These are phyloP conservation scores for Osmoderma eremita DNA, from an alignment of 2,888 invertebrate genomes.

Conservation along the genomic window DNA sequence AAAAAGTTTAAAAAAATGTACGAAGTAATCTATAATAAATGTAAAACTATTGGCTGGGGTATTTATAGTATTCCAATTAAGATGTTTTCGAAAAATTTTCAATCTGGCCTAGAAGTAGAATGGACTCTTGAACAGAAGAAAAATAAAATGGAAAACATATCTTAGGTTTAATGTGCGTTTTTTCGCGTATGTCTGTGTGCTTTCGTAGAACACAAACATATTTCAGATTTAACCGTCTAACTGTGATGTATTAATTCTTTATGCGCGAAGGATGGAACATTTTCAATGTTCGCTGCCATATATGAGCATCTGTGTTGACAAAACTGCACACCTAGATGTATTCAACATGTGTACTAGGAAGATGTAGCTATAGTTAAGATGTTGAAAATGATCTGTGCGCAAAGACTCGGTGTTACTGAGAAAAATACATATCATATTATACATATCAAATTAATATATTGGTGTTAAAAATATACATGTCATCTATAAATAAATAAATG, in stretches of 20 bases:
- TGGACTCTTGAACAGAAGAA: conserved; percentile 37
- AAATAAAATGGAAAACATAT: conserved; percentile 49
- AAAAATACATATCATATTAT: conserved; percentile 62
- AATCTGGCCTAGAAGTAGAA: conserved; percentile 59
- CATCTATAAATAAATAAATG: conserved; percentile 62
- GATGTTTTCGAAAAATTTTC: conserved; percentile 56
- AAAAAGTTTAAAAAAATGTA: conserved; percentile 31
- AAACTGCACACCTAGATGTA: conserved; percentile 26
- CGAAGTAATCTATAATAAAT: conserved; percentile 40
- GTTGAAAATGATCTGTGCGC: conserved; percentile 41
- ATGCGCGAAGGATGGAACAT: conserved; percentile 32
- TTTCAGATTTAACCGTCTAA: conserved; percentile 60
- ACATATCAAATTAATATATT: conserved; percentile 62
- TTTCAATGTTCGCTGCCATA: conserved; percentile 26
- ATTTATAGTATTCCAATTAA: conserved; percentile 56
- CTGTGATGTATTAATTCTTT: conserved; percentile 59
- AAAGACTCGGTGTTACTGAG: conserved; percentile 52
- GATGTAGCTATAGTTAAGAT: conserved; percentile 40
- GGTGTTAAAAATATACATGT: conserved; percentile 60
- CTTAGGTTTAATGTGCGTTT: conserved; percentile 50
- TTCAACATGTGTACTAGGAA: conserved; percentile 48
- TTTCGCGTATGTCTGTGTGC: conserved; percentile 48
- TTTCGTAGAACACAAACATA: conserved; percentile 53
- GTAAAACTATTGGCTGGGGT: conserved; percentile 59
- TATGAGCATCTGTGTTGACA: conserved; percentile 17